Conservation (phyloP, 2,888 invertebrate species). For the Torymus texanus region DNA sequence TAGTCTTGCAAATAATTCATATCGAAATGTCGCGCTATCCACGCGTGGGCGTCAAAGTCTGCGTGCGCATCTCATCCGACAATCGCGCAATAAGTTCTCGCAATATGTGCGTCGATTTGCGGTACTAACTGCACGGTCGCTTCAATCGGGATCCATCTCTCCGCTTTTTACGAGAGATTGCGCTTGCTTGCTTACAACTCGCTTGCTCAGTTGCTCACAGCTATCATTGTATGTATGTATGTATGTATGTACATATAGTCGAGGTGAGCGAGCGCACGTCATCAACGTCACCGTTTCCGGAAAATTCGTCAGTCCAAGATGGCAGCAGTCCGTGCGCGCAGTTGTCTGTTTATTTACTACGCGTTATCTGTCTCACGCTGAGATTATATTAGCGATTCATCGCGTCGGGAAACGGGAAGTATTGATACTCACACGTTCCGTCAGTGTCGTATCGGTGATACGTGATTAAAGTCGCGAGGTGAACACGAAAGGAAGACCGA, state of each 20-base stretch:
- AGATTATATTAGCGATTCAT: not conserved
- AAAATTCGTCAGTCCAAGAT: conserved; percentile 57
- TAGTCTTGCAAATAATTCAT: too few relatives aligned
- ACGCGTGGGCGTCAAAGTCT: not conserved
- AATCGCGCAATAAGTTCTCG: not conserved
- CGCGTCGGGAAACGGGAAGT: too few relatives aligned
- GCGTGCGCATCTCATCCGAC: conserved; percentile 10
- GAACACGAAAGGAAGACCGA: too few relatives aligned
- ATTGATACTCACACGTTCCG: too few relatives aligned
- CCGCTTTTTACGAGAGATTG: too few relatives aligned
- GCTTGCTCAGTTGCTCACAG: not conserved
- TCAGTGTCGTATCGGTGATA: too few relatives aligned
- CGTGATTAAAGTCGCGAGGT: too few relatives aligned
- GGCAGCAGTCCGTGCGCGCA: conserved; percentile 46
- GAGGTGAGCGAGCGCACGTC: conserved; percentile 9
- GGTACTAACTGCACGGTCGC: not conserved
- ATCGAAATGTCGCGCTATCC: not conserved
- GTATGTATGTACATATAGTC: too few relatives aligned
- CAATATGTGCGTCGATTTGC: not conserved
- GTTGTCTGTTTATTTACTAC: conserved; percentile 57
- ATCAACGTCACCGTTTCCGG: conserved; percentile 54
- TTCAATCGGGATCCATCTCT: too few relatives aligned
- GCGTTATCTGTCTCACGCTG: conserved; percentile 45
- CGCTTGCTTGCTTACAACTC: too few relatives aligned
- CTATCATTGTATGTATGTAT: too few relatives aligned